These are phyloP conservation scores for Mactromeris polynyma DNA, from an alignment of 2,888 invertebrate genomes.

Conservation along the genomic window DNA sequence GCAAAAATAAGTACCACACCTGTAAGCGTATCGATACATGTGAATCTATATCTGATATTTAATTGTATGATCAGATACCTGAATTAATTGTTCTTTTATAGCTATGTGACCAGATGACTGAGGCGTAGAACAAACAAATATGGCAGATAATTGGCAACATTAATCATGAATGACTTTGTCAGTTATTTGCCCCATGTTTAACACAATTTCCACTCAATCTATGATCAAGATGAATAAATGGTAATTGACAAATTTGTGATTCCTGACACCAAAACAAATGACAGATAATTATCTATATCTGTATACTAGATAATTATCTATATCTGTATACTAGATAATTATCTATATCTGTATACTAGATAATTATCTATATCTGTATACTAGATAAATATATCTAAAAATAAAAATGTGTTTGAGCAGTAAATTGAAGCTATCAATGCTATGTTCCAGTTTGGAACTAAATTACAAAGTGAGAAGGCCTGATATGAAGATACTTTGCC, in stretches of 20 bases:
- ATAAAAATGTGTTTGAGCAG: too few species aligned
- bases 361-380: too few species aligned
- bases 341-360: too few species aligned
- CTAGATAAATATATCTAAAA: too few species aligned
- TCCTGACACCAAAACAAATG: neutral
- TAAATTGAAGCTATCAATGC: too few species aligned
- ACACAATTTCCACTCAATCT: slow-evolving; percentile 4
- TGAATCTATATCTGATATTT: neutral
- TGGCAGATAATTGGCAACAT: slow-evolving; percentile 3
- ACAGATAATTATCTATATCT: neutral
- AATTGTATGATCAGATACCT: neutral
- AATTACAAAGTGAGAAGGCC: too few species aligned
- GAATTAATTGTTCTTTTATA: slow-evolving; percentile 14
- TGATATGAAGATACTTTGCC: too few species aligned
- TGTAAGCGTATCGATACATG: neutral
- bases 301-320: too few species aligned
- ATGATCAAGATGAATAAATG: neutral
- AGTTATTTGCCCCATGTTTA: neutral
- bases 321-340: too few species aligned
- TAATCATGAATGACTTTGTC: neutral
- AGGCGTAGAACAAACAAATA: slow-evolving; percentile 7
- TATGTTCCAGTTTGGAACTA: too few species aligned
- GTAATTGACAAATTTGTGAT: neutral
- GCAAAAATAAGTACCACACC: neutral
- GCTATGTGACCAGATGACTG: neutral